These are phyloP conservation scores for Pavo muticus DNA, from an alignment of 2,113 vertebrate genomes.

Conservation along the genomic window DNA sequence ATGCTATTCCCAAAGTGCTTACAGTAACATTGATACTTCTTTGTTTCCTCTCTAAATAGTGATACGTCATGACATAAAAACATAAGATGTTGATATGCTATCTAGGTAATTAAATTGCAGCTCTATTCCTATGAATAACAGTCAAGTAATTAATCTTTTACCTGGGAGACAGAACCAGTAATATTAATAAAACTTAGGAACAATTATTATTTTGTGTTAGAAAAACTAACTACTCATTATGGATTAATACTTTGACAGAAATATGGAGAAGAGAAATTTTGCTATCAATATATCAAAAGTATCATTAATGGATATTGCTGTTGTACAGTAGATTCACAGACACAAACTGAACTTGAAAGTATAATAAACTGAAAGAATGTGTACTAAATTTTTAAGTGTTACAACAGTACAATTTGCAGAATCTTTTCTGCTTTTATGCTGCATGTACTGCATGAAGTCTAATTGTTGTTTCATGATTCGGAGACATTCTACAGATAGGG, in stretches of 20 bases:
- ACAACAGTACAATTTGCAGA: neutral
- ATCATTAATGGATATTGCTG: conserved; percentile 44
- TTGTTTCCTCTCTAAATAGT: conserved; percentile 45
- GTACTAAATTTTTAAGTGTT: neutral
- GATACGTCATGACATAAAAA: conserved; percentile 1
- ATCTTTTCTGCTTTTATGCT: conserved; percentile 3
- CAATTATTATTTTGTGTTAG: conserved; percentile 28
- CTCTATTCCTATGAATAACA: conserved; percentile 48
- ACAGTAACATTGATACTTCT: conserved; percentile 21
- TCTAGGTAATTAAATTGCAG: conserved; percentile 56
- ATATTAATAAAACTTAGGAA: conserved; percentile 66
- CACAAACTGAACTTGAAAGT: neutral
- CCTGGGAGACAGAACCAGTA: conserved; percentile 50
- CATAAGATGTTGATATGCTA: conserved; percentile 17
- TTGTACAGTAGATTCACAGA: neutral
- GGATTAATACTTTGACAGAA: conserved; percentile 53
- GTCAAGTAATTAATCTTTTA: conserved; percentile 75
- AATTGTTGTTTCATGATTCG: conserved; percentile 16
- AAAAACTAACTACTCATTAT: conserved; percentile 3
- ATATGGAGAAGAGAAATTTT: conserved; percentile 28
- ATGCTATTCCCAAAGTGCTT: conserved; percentile 1
- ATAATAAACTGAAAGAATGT: neutral
- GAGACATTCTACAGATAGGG: neutral
- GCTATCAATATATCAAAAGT: neutral
- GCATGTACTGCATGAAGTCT: neutral